These are phyloP conservation scores for Lasaia peninsularis DNA, from an alignment of 1,140 invertebrate genomes.

Conservation along the genomic window DNA sequence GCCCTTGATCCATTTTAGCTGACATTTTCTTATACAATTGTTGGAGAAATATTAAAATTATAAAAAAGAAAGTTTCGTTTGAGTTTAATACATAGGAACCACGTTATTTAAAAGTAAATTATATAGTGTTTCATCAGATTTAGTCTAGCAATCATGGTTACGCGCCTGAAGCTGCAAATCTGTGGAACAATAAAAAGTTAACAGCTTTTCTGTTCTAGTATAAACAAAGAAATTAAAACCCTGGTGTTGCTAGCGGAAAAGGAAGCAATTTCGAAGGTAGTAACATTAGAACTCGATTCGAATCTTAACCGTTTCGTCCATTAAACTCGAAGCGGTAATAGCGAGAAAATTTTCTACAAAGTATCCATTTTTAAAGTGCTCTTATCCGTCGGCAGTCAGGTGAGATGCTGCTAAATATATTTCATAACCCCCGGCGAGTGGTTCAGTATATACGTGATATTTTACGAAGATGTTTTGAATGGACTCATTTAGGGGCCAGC, in stretches of 20 bases:
- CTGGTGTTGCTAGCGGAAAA: neutral
- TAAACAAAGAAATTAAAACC: neutral
- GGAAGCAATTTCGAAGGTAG: neutral
- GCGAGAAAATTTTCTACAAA: neutral
- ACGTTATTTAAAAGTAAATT: too few relatives aligned
- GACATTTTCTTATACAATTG: too few relatives aligned
- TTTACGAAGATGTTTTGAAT: constrained; percentile 10
- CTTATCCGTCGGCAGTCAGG: neutral
- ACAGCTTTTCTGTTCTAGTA: neutral
- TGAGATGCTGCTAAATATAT: constrained; percentile 5
- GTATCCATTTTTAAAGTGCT: constrained; percentile 6
- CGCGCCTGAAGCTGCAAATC: too few relatives aligned
- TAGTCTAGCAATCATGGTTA: too few relatives aligned
- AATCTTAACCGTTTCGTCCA: constrained; percentile 8
- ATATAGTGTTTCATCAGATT: too few relatives aligned
- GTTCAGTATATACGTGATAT: constrained; percentile 4
- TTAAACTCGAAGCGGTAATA: neutral
- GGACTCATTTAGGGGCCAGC: neutral
- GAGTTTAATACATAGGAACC: too few relatives aligned
- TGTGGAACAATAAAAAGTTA: neutral
- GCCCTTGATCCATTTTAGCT: too few relatives aligned
- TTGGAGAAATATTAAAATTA: too few relatives aligned
- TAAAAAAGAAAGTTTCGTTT: too few relatives aligned
- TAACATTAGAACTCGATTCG: constrained; percentile 1
- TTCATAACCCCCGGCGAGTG: constrained; percentile 3